Percentiles rank a stretch among this genome's conserved stretches.
These are phyloP conservation scores for Clusia tigrina DNA, from an alignment of 2,888 invertebrate species.

Conservation along the genomic window DNA sequence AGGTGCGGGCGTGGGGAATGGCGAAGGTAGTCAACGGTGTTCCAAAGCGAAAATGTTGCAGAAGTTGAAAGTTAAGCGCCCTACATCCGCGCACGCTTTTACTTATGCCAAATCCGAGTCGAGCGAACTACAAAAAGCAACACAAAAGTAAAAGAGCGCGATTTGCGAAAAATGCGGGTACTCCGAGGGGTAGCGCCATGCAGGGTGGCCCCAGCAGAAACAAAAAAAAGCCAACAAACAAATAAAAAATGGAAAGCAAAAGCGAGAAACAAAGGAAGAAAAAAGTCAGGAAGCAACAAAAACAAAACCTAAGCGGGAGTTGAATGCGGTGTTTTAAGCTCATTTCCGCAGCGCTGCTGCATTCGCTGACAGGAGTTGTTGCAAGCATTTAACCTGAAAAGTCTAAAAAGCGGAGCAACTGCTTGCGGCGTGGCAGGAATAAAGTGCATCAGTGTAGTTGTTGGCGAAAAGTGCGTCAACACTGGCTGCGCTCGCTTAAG, in stretches of 20 bases:
- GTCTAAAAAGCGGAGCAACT: not conserved
- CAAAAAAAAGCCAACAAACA: not conserved
- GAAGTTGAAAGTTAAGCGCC: slow-evolving; percentile 12
- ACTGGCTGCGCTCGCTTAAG: not conserved
- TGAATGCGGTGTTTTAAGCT: slow-evolving; percentile 11
- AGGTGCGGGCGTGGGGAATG: slow-evolving; percentile 16
- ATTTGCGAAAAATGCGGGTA: not conserved
- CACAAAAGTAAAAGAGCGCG: not conserved
- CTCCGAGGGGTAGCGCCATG: not conserved
- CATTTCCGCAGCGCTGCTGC: slow-evolving; percentile 16
- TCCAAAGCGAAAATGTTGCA: slow-evolving; percentile 12
- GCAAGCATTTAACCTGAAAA: slow-evolving; percentile 22
- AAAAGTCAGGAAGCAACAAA: not conserved
- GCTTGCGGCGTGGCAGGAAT: not conserved
- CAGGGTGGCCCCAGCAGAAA: too few species aligned
- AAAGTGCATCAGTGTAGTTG: not conserved
- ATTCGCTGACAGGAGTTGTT: slow-evolving; percentile 12
- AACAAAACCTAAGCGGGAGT: too few species aligned
- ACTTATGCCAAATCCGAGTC: not conserved
- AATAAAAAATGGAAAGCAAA: not conserved
- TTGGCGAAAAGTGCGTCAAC: slow-evolving; percentile 5
- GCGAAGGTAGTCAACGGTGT: slow-evolving; percentile 14
- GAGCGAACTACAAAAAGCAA: not conserved
- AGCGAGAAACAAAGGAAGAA: not conserved
- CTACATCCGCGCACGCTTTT: slow-evolving; percentile 11